Base-by-base conservation (phyloP, 53 echinoderm and acorn worm genomes). In the Mesocentrotus franciscanus region DNA sequence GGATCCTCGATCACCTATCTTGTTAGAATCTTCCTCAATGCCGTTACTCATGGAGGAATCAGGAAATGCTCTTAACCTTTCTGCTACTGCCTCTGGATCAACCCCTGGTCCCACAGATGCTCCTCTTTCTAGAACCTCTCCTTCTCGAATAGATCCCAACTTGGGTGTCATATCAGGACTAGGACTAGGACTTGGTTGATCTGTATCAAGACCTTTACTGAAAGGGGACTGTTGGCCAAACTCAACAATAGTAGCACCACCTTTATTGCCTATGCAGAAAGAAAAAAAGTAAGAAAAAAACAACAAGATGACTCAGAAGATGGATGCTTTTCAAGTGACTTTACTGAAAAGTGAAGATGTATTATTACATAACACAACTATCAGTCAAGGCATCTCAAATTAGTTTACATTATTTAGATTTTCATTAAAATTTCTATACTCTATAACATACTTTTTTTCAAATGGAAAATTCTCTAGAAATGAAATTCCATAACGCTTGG, bases 121-220 rank as follows among this genome's bases (percentile, higher is more conserved):
- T 36, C 24, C 62, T 64, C 12, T 9, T 39, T 57, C 91, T 1
- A 32, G 30, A 14, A 18, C 78, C 61, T 81, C 35, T 15, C 94
- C 83, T 60, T 93, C 94, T 33, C 83, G 57, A 27, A 93, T 93
- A 15, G 94, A 27, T 30, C 61, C 62, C 39, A 91, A 58, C 87
- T 59, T 87, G 10, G 87, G 87, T 58, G 87, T 87, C 56, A 92
- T 27, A 36, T 17, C 20, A 92, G 92, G 92, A 71, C 75, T 92
- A 20, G 59, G 18, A 26, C 29, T 32, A 72, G 92, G 74, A 72
- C 39, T 70, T 56, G 71, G 26, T 72, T 15, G 74, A 72, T 72
- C 66, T 7, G 32, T 24, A 18, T 49, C 71, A 9, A 75, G 92
- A 16, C 56, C 56, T 49, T 36, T 64, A 7, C 64, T 56, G 13